Evolutionary conservation across 2,797 vertebrate genomes (phyloP), one percentile per base, ranked within the genome.

Genomic region (Pipistrellus kuhlii): DNA sequence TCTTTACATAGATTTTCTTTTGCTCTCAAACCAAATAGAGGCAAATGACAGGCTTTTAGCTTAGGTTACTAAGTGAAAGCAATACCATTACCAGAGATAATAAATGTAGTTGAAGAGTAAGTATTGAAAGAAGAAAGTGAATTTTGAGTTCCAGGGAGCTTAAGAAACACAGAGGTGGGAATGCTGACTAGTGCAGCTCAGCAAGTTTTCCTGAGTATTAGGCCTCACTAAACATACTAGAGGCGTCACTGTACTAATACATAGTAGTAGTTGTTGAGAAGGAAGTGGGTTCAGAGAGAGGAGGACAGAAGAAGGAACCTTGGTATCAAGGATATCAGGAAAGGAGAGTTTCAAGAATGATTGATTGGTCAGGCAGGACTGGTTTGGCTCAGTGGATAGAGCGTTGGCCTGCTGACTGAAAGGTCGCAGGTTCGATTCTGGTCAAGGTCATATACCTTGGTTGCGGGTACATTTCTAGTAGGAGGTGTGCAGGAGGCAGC

Each of bases 1-100:
- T 84, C 62, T 86, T 90, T 82, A 30, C 21, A 35, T 86, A 78
- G 57, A 30, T 85, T 95, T 90, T 32, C 23, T 72, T 95, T 93
- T 94, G 59, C 17, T 96, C 20, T 62, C n/a, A 81, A 57, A 96
- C 66, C 69, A 94, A 0, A 51, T 64, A 72, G 72, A 59, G 51
- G 77, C 41, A 89, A 30, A 64, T 53, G 27, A 91, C 64, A 90
- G 77, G 6, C 76, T 87, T 90, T 44, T 85, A 85, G 41, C 20
- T 88, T 84, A 64, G 8, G 3, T 87, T 90, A 55, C 20, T 82
- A 77, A 76, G 66, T 94, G 66, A 90, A 95, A 88, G 30, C 72
- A 59, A 0, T 83, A 41, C n/a, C 44, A 25, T 80, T 91, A 48
- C 21, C 25, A 55, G 89, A 83, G 81, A 41, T 78, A 66, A 76